Percentiles rank a stretch among this genome's conserved stretches.
phyloP scores from a whole-genome alignment of 2,113 vertebrate species.

The Eulemur macaco region DNA sequence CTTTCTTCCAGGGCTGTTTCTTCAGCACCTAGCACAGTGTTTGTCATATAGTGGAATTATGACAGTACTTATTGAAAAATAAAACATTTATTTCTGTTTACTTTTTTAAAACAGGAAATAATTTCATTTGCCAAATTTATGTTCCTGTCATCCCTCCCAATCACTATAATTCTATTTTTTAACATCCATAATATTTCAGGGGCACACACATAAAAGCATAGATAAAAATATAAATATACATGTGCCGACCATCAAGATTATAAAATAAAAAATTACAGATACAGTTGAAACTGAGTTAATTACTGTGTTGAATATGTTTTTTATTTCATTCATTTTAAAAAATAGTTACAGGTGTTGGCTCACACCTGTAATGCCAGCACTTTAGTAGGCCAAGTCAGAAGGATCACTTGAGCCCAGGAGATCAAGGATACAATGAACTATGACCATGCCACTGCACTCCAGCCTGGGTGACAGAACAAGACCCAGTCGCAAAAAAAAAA shows the following conservation, averaged over 20 bases:
- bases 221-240: background rate
- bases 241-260: background rate
- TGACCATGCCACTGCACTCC: no score
- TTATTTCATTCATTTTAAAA: background rate
- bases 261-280: background rate
- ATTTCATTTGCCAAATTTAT: background rate
- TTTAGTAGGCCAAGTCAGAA: no score
- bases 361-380: no score
- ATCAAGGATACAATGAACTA: no score
- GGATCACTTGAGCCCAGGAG: no score
- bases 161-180: background rate
- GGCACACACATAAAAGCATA: background rate
- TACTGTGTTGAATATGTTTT: background rate
- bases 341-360: no score
- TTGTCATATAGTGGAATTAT: background rate
- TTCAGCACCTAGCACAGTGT: background rate
- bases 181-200: background rate
- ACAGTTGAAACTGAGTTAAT: background rate
- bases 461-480: no score
- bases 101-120: background rate
- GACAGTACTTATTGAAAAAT: background rate
- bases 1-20: background rate
- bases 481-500: background rate
- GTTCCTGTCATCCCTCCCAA: background rate
- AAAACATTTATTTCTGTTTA: background rate